Conservation (phyloP, 2,888 invertebrate species). For the Acleris laterana region DNA sequence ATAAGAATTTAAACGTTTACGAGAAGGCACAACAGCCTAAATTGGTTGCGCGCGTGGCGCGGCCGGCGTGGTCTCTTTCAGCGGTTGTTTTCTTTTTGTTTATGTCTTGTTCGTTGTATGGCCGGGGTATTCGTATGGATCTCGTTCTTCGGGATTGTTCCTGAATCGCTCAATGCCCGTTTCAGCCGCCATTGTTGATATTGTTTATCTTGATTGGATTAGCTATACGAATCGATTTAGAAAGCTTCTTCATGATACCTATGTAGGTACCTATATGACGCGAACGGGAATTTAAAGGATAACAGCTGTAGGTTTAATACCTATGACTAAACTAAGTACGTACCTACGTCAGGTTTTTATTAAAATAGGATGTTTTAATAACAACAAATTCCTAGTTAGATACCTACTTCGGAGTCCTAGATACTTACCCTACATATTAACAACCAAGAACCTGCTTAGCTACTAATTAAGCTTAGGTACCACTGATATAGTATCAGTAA, state of each 20-base stretch:
- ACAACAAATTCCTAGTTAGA: no score
- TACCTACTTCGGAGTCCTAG: no score
- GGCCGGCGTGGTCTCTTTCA: slow-evolving; percentile 68
- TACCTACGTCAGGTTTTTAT: no score
- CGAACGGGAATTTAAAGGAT: no score
- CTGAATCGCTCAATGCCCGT: slow-evolving; percentile 36
- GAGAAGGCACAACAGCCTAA: slow-evolving; percentile 77
- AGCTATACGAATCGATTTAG: slow-evolving; percentile 30
- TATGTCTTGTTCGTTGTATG: slow-evolving; percentile 48
- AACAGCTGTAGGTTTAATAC: no score
- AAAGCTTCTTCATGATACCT: not conserved
- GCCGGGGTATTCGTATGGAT: slow-evolving; percentile 23
- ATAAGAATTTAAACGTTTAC: slow-evolving; percentile 82
- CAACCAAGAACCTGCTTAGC: no score
- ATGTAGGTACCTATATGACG: not conserved
- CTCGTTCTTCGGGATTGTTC: slow-evolving; percentile 35
- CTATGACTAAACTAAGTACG: no score
- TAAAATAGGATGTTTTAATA: no score
- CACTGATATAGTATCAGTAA: no score
- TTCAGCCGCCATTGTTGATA: slow-evolving; percentile 35
- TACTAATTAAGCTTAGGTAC: no score
- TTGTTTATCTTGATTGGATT: slow-evolving; percentile 28
- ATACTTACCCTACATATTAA: no score
- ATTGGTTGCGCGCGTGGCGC: slow-evolving; percentile 76
- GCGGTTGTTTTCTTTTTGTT: slow-evolving; percentile 60